phyloP scores from a whole-genome alignment of 2,797 vertebrate species.

The Aythya fuligula region DNA sequence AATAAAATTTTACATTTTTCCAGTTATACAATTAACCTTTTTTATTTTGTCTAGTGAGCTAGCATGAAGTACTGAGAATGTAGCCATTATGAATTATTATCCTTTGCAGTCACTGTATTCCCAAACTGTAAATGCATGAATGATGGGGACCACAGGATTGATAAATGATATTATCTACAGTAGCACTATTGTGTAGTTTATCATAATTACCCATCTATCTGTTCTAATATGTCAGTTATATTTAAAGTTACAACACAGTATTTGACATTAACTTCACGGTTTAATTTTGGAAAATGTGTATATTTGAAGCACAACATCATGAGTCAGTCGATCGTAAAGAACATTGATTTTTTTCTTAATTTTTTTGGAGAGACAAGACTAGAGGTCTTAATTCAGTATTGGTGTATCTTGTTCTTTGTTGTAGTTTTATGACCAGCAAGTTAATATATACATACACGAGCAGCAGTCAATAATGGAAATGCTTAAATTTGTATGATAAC shows the following conservation, averaged over 20 bases:
- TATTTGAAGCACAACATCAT: constrained; percentile 64
- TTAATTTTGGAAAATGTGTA: constrained; percentile 64
- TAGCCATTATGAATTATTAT: constrained; percentile 75
- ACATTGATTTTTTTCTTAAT: constrained; percentile 42
- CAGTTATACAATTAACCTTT: constrained; percentile 80
- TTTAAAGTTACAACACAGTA: constrained; percentile 71
- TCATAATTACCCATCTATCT: constrained; percentile 76
- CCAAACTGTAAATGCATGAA: constrained; percentile 78
- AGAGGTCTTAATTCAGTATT: constrained; percentile 50
- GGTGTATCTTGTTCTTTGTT: constrained; percentile 55
- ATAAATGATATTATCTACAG: constrained; percentile 77
- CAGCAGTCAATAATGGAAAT: constrained; percentile 63
- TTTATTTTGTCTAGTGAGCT: constrained; percentile 82
- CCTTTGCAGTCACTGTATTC: constrained; percentile 76
- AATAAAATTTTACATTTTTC: constrained; percentile 98
- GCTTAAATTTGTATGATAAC: constrained; percentile 56
- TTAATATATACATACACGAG: constrained; percentile 56
- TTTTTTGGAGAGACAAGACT: constrained; percentile 57
- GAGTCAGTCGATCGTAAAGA: constrained; percentile 52
- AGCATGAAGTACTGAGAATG: constrained; percentile 80
- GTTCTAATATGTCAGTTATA: constrained; percentile 72
- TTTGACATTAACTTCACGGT: constrained; percentile 70
- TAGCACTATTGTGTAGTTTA: constrained; percentile 78
- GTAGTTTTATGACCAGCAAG: constrained; percentile 61
- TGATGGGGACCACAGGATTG: constrained; percentile 76